Conservation (phyloP, 2,888 invertebrate genomes). For the Helleia helle region DNA sequence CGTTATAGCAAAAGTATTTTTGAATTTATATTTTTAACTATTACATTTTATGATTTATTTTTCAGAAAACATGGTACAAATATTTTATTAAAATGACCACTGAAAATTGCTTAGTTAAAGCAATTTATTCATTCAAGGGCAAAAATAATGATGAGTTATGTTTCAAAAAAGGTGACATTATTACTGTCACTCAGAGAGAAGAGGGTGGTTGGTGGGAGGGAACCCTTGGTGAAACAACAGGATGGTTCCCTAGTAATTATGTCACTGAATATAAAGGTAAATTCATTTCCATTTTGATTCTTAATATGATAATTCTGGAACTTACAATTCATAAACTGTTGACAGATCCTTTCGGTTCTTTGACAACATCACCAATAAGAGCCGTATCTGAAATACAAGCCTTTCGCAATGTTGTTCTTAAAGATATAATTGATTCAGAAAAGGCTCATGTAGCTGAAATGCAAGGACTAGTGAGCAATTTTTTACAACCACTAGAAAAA, state of each 20-base stretch:
- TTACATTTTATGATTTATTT: no score
- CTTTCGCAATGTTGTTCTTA: conserved; percentile 88
- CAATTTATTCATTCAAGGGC: conserved; percentile 94
- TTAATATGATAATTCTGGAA: not conserved
- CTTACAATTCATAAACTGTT: conserved; percentile 7
- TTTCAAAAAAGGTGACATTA: conserved; percentile 96
- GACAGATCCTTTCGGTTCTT: conserved; percentile 69
- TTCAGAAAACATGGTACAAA: conserved; percentile 44
- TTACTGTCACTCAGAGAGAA: conserved; percentile 95
- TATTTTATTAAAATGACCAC: conserved; percentile 63
- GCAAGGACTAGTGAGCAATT: conserved; percentile 87
- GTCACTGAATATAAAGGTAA: conserved; percentile 88
- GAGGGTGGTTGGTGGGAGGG: conserved; percentile 99
- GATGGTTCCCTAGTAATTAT: conserved; percentile 99
- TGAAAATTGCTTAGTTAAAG: conserved; percentile 85
- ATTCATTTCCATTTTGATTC: not conserved
- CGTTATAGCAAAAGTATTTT: no score
- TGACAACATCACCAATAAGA: conserved; percentile 77
- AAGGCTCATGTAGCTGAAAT: conserved; percentile 92
- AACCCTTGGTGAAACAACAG: conserved; percentile 93
- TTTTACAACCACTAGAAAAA: conserved; percentile 89
- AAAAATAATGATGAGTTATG: conserved; percentile 98
- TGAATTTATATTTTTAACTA: no score
- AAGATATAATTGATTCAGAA: conserved; percentile 94
- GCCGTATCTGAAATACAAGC: conserved; percentile 82